Percentiles rank a stretch among this genome's conserved stretches.
phyloP scores from a whole-genome alignment of 2,113 vertebrate genomes.

The Sakesphorus luctuosus region DNA sequence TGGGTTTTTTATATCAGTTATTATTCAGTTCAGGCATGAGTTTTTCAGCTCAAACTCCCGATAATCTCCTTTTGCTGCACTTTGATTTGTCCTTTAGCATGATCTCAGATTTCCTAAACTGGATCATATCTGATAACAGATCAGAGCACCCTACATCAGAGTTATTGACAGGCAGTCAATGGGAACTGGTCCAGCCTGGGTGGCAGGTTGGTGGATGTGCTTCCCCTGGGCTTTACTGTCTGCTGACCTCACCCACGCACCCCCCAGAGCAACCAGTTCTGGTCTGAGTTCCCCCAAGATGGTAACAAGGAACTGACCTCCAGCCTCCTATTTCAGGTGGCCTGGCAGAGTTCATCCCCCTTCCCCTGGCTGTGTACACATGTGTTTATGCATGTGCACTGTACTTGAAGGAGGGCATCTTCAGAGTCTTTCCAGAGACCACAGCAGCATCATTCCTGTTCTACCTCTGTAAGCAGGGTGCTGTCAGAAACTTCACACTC shows the following conservation, averaged over 20 bases:
- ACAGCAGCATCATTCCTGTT: fast-evolving
- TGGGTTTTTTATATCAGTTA: neutral
- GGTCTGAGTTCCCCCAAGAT: neutral
- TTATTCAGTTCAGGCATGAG: neutral
- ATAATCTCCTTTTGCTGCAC: neutral
- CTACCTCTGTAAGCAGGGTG: neutral
- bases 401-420: neutral
- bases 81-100: neutral
- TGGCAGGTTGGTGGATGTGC: neutral
- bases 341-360: neutral
- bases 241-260: neutral
- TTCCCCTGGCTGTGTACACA: neutral
- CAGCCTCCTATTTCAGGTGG: neutral
- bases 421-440: neutral
- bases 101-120: neutral
- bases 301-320: neutral
- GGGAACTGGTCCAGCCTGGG: neutral
- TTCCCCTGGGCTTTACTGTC: neutral
- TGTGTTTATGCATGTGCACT: fast-evolving
- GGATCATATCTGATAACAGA: neutral
- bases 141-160: neutral
- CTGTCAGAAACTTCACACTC: neutral
- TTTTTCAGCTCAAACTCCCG: neutral
- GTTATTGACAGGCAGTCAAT: fast-evolving
- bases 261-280: neutral